phyloP scores from a whole-genome alignment of 2,113 vertebrate species.

The Manacus vitellinus region DNA sequence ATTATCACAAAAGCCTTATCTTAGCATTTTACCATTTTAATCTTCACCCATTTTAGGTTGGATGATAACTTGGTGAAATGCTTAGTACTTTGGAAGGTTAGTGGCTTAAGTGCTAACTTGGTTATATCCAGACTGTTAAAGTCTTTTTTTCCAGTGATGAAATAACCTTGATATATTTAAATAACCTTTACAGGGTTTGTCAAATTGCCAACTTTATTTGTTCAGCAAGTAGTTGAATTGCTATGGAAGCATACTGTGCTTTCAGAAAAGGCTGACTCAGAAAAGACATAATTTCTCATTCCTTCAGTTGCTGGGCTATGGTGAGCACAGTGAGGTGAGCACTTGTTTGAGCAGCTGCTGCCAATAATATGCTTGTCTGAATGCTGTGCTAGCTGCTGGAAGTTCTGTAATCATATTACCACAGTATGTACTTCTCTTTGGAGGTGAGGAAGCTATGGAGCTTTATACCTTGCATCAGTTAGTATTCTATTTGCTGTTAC shows the following conservation, averaged over 20 bases:
- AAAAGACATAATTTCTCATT: slow-evolving; percentile 1
- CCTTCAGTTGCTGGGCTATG: background rate
- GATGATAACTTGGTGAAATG: background rate
- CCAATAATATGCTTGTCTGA: slow-evolving; percentile 14
- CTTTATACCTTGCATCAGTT: background rate
- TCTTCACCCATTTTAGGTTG: background rate
- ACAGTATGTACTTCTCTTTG: background rate
- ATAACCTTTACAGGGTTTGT: background rate
- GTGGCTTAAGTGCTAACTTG: background rate
- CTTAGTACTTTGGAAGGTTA: background rate
- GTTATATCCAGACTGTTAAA: background rate
- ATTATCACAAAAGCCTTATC: background rate
- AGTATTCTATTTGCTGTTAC: background rate
- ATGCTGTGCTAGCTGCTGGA: slow-evolving; percentile 13
- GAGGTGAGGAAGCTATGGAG: background rate
- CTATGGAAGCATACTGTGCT: background rate
- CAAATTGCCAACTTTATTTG: background rate
- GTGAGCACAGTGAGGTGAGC: background rate
- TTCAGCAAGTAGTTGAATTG: background rate
- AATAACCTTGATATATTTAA: background rate
- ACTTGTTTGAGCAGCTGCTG: slow-evolving; percentile 46
- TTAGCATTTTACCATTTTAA: background rate
- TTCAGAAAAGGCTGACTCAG: background rate
- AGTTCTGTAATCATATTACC: slow-evolving; percentile 10
- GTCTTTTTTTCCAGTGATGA: background rate